Base-by-base conservation (phyloP, 1,140 invertebrate species). In the Oscheius sp. region DNA sequence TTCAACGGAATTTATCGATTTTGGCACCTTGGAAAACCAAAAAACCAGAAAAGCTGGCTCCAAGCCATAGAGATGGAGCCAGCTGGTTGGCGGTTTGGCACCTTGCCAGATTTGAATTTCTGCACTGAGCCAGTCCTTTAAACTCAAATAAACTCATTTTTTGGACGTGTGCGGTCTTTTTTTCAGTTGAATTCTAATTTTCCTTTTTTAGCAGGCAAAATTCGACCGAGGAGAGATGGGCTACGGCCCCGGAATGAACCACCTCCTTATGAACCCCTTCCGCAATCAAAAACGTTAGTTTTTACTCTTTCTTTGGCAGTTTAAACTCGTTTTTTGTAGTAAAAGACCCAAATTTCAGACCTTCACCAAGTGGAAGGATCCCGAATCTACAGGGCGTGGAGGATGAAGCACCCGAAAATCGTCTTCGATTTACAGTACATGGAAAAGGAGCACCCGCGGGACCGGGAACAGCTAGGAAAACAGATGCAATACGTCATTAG, bases 261-360 rank as follows among this genome's bases (percentile, higher is more conserved):
- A 67, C 4, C 36, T 67, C 3, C 13, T 67, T 10, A 10, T 29
- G 4, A 67, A 67, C 26, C 64, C 64, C 3, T 10, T 67, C 4
- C 64, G 64, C 23, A 67, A n/a, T 15, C 4, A 64, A 68, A 49
- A 67, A 35, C 36, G 64, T 63, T 29, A 63, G 13, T 63, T 31
- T 63, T 63, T 13, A 29, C 29, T 36, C 7, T 63, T 4, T 63
- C n/a, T 63, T 63, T 63, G 10, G 28, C 7, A 10, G 23, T 10
- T 23, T 28, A 13, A 20, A 58, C n/a, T 45, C 42, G 42, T 45
- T n/a, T 45, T 45, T n/a, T n/a, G 20, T 45, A 13, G 13, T n/a
- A n/a, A n/a, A n/a, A n/a, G n/a, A n/a, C 23, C 59, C 10, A 20
- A 63, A 63, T 63, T 63, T 13, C 7, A 63, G 34, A 32, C 3